Base-by-base conservation (phyloP, 2,888 invertebrate genomes). In the Lottia scabra region DNA sequence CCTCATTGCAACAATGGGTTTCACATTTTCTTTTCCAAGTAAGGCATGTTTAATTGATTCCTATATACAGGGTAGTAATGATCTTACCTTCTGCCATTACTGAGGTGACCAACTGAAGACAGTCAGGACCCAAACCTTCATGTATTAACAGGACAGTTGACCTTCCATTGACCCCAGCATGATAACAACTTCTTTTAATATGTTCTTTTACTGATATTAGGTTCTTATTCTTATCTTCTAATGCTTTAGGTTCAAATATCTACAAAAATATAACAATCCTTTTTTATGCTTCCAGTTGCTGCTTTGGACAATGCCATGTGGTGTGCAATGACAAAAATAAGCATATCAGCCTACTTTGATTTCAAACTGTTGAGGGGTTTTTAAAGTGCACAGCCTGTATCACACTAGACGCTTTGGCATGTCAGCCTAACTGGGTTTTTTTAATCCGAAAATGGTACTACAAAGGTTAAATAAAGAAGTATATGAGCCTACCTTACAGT, bases 231-330 rank as follows among this genome's bases (percentile, higher is more conserved):
- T 76, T 56, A 44, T 80, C 80, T 23, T 81, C 76, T 71, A 85
- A 84, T 3, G 80, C 78, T 71, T 86, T 84, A 15, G 86, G 86
- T 72, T 89, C 88, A 80, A 84, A 87, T 69, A 88, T 72, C 88
- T 88, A 73, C 12, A 78, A 75, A 70, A 16, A 63, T 6, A 30
- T 30, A 30, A 30, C 30, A 30, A n/a, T n/a, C n/a, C n/a, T n/a
- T n/a, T n/a, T n/a, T n/a, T n/a, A n/a, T n/a, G n/a, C n/a, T n/a
- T n/a, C n/a, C n/a, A n/a, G n/a, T n/a, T n/a, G n/a, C n/a, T n/a
- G n/a, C n/a, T n/a, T n/a, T n/a, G n/a, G n/a, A n/a, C n/a, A n/a
- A n/a, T n/a, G n/a, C n/a, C n/a, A n/a, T n/a, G n/a, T n/a, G n/a
- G n/a, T n/a, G n/a, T n/a, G n/a, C n/a, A n/a, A n/a, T n/a, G n/a